phyloP scores from a whole-genome alignment of 2,888 invertebrate genomes.

The Nemotelus nigrinus region DNA sequence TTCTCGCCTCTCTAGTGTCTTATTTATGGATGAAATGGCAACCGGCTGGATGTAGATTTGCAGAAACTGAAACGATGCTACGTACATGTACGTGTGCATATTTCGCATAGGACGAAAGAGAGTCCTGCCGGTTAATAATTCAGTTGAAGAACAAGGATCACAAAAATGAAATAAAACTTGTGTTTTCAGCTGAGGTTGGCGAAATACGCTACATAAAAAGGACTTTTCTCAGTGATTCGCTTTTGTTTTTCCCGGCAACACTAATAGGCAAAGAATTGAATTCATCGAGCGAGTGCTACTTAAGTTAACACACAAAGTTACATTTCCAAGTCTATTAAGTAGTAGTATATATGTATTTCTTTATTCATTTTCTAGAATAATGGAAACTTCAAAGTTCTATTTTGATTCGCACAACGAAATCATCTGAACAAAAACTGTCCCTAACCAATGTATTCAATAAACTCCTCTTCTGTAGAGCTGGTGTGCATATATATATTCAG shows the following conservation, averaged over 20 bases:
- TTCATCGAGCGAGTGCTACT: background rate
- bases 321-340: too few relatives aligned
- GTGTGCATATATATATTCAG: conserved; percentile 49
- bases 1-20: conserved; percentile 37
- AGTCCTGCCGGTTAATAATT: conserved; percentile 48
- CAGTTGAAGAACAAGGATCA: conserved; percentile 48
- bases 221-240: conserved; percentile 40
- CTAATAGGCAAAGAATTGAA: background rate
- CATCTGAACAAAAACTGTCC: too few relatives aligned
- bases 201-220: conserved; percentile 32
- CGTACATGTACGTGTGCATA: conserved; percentile 36
- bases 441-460: too few relatives aligned
- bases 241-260: background rate
- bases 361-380: too few relatives aligned
- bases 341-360: too few relatives aligned
- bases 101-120: conserved; percentile 9
- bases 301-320: too few relatives aligned
- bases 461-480: background rate
- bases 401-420: too few relatives aligned
- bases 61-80: conserved; percentile 22
- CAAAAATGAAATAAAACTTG: conserved; percentile 51
- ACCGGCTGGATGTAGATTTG: conserved; percentile 22
- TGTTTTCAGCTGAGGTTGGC: conserved; percentile 42
- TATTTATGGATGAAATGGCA: conserved; percentile 48
- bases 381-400: too few relatives aligned